Evolutionary conservation across 2,113 vertebrate species (phyloP).

Genomic region (Rattus norvegicus): GRCr8 NC_086036.1:53081501-53082000

Average conservation of each 20-base stretch:
- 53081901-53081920: constrained; percentile 61
- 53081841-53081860: constrained; percentile 39
- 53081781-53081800: constrained; percentile 66
- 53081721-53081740: constrained; percentile 33
- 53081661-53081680: constrained; percentile 28
- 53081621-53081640: constrained; percentile 29
- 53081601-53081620: constrained; percentile 43
- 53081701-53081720: constrained; percentile 65
- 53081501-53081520: not conserved
- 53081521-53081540: not conserved
- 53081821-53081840: constrained; percentile 60
- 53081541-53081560: not conserved
- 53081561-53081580: not conserved
- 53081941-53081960: constrained; percentile 46
- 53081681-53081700: constrained; percentile 1
- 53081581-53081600: constrained; percentile 57
- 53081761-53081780: not conserved
- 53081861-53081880: constrained; percentile 44
- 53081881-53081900: constrained; percentile 62
- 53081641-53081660: constrained; percentile 52
- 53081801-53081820: constrained; percentile 54
- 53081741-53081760: constrained; percentile 68
- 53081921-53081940: constrained; percentile 26
- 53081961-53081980: constrained; percentile 44
- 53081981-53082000: constrained; percentile 30